Evolutionary conservation across 1,140 invertebrate genomes (phyloP).

Genomic region (Cotesia chilonis): DNA sequence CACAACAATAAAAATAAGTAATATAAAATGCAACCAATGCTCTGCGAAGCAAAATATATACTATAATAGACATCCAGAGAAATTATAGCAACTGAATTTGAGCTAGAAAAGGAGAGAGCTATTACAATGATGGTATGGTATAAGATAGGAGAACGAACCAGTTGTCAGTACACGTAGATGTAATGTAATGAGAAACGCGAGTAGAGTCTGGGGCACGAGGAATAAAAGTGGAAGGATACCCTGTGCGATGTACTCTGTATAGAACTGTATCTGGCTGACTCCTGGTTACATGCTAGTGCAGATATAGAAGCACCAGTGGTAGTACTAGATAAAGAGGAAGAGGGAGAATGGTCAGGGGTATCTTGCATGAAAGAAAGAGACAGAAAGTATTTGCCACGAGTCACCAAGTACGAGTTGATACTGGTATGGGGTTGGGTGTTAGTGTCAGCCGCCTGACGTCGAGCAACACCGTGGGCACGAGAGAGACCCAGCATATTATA

Average conservation of each 20-base stretch:
- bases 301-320: too few species aligned
- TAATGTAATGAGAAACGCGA: constrained; percentile 33
- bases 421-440: constrained; percentile 50
- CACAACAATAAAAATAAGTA: too few species aligned
- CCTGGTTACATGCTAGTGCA: constrained; percentile 15
- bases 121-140: constrained; percentile 5
- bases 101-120: neutral
- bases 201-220: constrained; percentile 56
- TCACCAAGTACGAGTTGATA: constrained; percentile 38
- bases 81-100: neutral
- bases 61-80: too few species aligned
- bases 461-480: constrained; percentile 2
- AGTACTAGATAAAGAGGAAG: constrained; percentile 12
- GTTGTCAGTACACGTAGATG: constrained; percentile 40
- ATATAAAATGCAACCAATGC: too few species aligned
- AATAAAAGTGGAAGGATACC: constrained; percentile 45
- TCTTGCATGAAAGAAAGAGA: constrained; percentile 25
- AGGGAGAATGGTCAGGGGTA: constrained; percentile 33
- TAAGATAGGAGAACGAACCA: constrained; percentile 44
- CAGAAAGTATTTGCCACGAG: constrained; percentile 29
- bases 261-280: neutral
- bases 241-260: neutral
- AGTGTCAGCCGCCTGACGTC: constrained; percentile 60
- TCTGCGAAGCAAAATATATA: too few species aligned
- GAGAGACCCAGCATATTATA: neutral